These are phyloP conservation scores for Rhagonycha lutea DNA, from an alignment of 2,888 invertebrate species.

Conservation along the genomic window DNA sequence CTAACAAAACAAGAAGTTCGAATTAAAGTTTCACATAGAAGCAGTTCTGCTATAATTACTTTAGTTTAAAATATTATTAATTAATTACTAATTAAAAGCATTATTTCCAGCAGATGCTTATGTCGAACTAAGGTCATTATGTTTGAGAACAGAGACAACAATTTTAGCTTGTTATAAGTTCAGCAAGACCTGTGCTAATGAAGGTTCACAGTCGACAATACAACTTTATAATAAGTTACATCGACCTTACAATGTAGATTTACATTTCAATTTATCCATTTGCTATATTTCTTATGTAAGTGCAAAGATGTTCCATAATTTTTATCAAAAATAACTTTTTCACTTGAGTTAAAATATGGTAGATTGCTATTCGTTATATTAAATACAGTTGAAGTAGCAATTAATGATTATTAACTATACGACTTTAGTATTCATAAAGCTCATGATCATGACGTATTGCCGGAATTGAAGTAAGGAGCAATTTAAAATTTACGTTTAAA, in stretches of 20 bases:
- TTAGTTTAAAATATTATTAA: not conserved
- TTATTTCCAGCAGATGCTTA: not conserved
- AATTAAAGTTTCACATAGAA: not conserved
- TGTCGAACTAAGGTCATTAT: not conserved
- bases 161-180: constrained; percentile 3
- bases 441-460: not conserved
- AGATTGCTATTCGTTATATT: not conserved
- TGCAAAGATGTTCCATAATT: not conserved
- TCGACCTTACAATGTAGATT: not conserved
- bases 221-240: constrained; percentile 2
- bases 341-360: not conserved
- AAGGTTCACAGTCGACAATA: constrained; percentile 3
- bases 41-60: not conserved
- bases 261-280: not conserved
- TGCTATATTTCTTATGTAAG: not conserved
- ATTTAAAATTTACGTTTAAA: not conserved
- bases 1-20: not conserved
- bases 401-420: not conserved
- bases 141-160: not conserved
- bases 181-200: constrained; percentile 1
- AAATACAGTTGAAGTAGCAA: not conserved
- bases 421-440: not conserved
- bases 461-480: not conserved
- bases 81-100: not conserved
- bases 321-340: not conserved